phyloP scores from a whole-genome alignment of 2,113 vertebrate genomes.

The Aegithalos caudatus region DNA sequence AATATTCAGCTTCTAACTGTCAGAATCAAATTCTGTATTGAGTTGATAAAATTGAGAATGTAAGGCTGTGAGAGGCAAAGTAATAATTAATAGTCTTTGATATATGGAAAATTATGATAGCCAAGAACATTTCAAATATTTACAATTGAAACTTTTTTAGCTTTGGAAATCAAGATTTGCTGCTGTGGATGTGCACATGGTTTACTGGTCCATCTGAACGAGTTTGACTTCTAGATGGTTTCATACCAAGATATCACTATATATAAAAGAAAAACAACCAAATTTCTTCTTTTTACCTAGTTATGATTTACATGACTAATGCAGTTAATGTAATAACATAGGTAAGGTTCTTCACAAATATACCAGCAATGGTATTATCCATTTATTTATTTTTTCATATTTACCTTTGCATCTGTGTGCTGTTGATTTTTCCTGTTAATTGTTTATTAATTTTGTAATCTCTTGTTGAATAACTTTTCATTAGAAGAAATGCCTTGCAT shows the following conservation, averaged over 20 bases:
- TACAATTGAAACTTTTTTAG: background rate
- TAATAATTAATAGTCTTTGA: background rate
- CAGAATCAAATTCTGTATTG: background rate
- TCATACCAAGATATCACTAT: background rate
- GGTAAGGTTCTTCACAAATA: background rate
- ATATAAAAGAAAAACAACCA: background rate
- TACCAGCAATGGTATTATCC: background rate
- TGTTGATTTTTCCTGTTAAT: background rate
- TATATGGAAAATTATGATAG: background rate
- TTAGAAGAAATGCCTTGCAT: background rate
- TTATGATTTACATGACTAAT: background rate
- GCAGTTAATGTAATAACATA: background rate
- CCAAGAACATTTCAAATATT: background rate
- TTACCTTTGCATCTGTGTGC: background rate
- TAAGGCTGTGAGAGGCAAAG: background rate
- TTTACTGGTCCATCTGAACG: background rate
- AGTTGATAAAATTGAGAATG: background rate
- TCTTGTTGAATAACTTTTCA: background rate
- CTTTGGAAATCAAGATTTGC: background rate
- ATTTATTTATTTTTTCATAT: background rate
- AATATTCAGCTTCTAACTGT: background rate
- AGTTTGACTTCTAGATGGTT: background rate
- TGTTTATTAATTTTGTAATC: background rate
- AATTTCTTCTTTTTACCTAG: background rate
- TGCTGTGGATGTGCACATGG: background rate